These are phyloP conservation scores for Diarsia mendica DNA, from an alignment of 2,888 invertebrate genomes.

Conservation along the genomic window DNA sequence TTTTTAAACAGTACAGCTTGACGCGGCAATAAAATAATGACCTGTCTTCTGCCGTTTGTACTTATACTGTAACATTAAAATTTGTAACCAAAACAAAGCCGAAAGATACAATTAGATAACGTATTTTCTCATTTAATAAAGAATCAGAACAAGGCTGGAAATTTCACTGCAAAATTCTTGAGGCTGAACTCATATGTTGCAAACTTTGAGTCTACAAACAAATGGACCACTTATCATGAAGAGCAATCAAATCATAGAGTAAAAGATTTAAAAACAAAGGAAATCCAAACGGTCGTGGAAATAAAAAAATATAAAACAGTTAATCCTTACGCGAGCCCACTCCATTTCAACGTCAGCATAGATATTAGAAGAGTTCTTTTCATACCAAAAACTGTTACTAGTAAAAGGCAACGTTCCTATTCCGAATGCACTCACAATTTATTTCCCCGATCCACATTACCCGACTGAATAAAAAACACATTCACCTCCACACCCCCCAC, in stretches of 20 bases:
- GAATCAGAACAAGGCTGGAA: neutral
- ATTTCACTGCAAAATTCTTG: neutral
- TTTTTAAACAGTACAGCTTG: neutral
- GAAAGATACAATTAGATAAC: neutral
- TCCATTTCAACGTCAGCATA: constrained; percentile 42
- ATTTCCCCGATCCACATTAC: constrained; percentile 48
- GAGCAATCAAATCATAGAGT: neutral
- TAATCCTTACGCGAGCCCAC: constrained; percentile 21
- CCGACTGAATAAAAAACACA: constrained; percentile 61
- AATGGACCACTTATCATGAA: neutral
- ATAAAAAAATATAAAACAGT: constrained; percentile 15
- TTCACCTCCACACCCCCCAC: constrained; percentile 18
- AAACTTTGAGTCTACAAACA: no score
- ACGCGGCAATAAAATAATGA: neutral
- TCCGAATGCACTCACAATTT: constrained; percentile 63
- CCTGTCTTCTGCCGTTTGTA: neutral
- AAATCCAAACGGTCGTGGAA: neutral
- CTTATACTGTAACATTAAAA: no score
- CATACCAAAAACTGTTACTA: constrained; percentile 47
- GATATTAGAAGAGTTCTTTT: constrained; percentile 59
- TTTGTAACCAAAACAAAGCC: neutral
- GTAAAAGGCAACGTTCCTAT: constrained; percentile 47
- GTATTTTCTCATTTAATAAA: neutral
- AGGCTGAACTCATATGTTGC: neutral
- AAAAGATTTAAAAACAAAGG: neutral